A percentile compares a stretch with the other conserved stretches of the same genome.
Evolutionary conservation across 2,113 vertebrate species (phyloP).

Genomic region (Brachionichthys hirsutus): DNA sequence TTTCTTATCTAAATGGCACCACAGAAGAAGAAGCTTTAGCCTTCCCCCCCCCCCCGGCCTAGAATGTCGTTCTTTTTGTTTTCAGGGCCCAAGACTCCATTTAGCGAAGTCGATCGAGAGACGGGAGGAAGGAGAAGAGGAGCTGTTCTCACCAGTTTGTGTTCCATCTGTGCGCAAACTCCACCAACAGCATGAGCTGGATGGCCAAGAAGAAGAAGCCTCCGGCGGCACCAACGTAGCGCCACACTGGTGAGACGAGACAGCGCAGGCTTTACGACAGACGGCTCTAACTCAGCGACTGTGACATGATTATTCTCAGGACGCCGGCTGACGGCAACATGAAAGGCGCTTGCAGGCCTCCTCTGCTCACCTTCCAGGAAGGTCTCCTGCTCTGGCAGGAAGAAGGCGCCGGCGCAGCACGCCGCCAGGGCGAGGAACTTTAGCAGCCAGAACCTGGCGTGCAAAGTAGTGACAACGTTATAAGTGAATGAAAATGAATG

Average conservation of each 20-base stretch:
- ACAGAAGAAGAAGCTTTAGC: conserved; percentile 4
- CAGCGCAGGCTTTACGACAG: not conserved
- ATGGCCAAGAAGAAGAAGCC: conserved; percentile 88
- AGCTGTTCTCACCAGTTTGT: conserved; percentile 90
- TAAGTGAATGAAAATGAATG: not conserved
- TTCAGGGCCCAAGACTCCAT: not conserved
- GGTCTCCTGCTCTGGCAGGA: conserved; percentile 87
- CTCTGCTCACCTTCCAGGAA: conserved; percentile 87
- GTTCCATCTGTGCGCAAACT: conserved; percentile 98
- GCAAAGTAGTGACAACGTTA: no score
- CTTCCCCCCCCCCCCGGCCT: no score
- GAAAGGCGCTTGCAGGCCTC: not conserved
- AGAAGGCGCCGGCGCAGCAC: conserved; percentile 95
- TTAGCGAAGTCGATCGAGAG: not conserved
- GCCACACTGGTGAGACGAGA: conserved; percentile 82
- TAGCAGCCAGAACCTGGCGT: conserved; percentile 90
- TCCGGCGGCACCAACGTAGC: conserved; percentile 86
- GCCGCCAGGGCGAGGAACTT: conserved; percentile 87
- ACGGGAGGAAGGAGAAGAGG: conserved; percentile 2
- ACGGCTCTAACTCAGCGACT: not conserved
- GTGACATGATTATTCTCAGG: no score
- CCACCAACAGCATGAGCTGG: conserved; percentile 92
- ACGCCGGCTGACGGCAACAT: not conserved
- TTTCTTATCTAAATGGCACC: conserved; percentile 1
- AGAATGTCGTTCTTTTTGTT: no score